A percentile compares a stretch with the other conserved stretches of the same genome.
Conservation (phyloP, 2,888 invertebrate species). For the Argyresthia albistria region DNA sequence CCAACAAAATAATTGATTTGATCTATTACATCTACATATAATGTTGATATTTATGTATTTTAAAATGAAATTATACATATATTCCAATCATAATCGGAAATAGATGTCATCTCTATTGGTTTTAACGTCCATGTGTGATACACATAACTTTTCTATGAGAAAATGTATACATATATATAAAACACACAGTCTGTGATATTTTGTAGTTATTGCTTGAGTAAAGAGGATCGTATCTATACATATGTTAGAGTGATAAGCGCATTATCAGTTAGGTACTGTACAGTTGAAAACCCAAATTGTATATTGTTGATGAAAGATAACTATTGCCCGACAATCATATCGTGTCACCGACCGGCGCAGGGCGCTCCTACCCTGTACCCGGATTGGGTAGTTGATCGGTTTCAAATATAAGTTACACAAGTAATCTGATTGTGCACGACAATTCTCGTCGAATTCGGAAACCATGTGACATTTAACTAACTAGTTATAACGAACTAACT, state of each 20-base stretch:
- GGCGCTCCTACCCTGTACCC: no score
- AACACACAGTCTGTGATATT: slow-evolving; percentile 72
- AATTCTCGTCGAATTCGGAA: no score
- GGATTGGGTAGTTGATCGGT: no score
- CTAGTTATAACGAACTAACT: no score
- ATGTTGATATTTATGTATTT: slow-evolving; percentile 30
- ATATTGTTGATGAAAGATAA: slow-evolving; percentile 34
- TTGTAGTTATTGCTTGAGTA: slow-evolving; percentile 70
- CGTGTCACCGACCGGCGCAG: no score
- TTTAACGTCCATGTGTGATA: slow-evolving; percentile 70
- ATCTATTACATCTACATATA: slow-evolving; percentile 14
- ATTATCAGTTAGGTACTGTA: slow-evolving; percentile 62
- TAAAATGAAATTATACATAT: no score
- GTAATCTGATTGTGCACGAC: no score
- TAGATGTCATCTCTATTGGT: slow-evolving; percentile 66
- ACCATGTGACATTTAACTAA: no score
- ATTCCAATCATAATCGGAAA: slow-evolving; percentile 30
- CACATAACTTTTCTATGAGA: slow-evolving; percentile 71
- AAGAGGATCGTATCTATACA: slow-evolving; percentile 51
- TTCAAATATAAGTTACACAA: no score
- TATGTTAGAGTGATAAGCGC: slow-evolving; percentile 53
- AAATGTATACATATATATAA: slow-evolving; percentile 72
- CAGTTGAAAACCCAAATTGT: slow-evolving; percentile 49
- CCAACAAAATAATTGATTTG: slow-evolving; percentile 34
- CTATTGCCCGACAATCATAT: slow-evolving; percentile 5